Percentiles rank a stretch among this genome's conserved stretches.
Conservation (phyloP, 2,113 vertebrate species). For the Alaudala cheleensis region DNA sequence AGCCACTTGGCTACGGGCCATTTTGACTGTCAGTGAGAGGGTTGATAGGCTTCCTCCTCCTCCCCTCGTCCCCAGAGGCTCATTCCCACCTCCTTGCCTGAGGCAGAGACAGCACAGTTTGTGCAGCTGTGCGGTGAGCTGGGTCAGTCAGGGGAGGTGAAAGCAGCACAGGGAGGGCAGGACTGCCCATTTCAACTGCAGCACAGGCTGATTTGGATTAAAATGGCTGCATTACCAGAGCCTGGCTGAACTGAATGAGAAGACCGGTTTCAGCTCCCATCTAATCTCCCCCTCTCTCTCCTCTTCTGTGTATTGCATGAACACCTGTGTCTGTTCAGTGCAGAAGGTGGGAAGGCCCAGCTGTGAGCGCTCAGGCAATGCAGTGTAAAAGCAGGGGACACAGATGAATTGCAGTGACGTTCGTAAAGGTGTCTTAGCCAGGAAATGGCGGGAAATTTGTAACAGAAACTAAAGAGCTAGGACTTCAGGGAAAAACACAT, state of each 20-base stretch:
- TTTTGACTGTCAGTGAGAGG: neutral
- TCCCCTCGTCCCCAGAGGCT: neutral
- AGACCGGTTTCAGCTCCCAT: neutral
- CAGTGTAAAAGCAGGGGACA: neutral
- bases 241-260: constrained; percentile 16
- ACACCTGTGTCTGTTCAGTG: neutral
- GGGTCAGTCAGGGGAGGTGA: constrained; percentile 57
- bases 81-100: neutral
- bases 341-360: constrained; percentile 1
- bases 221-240: constrained; percentile 11
- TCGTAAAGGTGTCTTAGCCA: neutral
- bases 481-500: neutral
- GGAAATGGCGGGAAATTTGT: neutral
- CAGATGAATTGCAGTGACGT: neutral
- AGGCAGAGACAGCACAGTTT: neutral
- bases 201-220: neutral
- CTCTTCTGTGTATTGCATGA: neutral
- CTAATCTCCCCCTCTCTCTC: neutral
- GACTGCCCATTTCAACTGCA: constrained; percentile 4
- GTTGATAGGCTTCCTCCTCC: neutral
- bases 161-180: neutral
- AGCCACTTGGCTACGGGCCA: constrained; percentile 14
- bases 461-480: neutral
- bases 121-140: constrained; percentile 18
- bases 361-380: neutral